phyloP scores from a whole-genome alignment of 2,888 invertebrate species.

The Drosophila nr. perissopoda region DNA sequence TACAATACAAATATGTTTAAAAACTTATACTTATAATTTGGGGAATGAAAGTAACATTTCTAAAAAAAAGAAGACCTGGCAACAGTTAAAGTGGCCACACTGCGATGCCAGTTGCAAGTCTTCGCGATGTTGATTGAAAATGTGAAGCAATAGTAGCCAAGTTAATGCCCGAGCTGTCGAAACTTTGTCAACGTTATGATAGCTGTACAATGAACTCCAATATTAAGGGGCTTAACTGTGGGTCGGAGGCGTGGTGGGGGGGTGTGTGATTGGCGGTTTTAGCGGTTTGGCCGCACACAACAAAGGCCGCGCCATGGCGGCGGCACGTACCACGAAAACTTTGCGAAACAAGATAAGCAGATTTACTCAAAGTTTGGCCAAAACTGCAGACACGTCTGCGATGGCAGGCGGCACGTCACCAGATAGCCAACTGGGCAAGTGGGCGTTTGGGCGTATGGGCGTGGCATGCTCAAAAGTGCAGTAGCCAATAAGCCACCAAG shows the following conservation, averaged over 20 bases:
- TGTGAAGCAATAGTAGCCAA: constrained; percentile 51
- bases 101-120: neutral
- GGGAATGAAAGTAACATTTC: neutral
- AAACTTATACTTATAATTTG: neutral
- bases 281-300: constrained; percentile 26
- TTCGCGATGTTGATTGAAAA: constrained; percentile 59
- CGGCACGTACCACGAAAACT: constrained; percentile 80
- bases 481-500: constrained; percentile 26
- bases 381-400: constrained; percentile 46
- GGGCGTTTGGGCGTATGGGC: constrained; percentile 2
- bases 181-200: constrained; percentile 72
- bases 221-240: neutral
- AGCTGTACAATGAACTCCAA: constrained; percentile 67
- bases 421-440: constrained; percentile 19
- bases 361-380: constrained; percentile 75
- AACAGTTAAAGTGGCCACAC: constrained; percentile 36
- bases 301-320: constrained; percentile 73
- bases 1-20: neutral
- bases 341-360: constrained; percentile 78
- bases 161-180: constrained; percentile 66
- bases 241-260: neutral
- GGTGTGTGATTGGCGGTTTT: neutral
- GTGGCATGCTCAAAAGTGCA: constrained; percentile 42
- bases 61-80: constrained; percentile 37
- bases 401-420: constrained; percentile 45